Conservation (phyloP, 2,888 invertebrate genomes). For the Lymantria dispar region DNA sequence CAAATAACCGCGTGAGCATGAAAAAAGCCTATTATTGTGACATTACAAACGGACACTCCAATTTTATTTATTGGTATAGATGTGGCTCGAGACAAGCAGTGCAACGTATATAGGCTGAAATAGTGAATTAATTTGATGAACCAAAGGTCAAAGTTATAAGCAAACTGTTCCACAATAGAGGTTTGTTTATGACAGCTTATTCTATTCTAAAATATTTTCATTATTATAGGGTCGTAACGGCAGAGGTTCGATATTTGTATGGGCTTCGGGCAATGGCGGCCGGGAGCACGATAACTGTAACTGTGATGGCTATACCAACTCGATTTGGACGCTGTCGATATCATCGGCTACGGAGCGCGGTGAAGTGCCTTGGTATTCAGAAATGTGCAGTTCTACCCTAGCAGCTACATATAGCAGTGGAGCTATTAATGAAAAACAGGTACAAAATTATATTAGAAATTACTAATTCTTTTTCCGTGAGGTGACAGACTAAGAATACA, state of each 20-base stretch:
- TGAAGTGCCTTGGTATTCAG: constrained; percentile 98
- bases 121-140: too few relatives aligned
- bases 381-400: constrained; percentile 98
- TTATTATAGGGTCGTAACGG: constrained; percentile 90
- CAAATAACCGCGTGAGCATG: too few relatives aligned
- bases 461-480: too few relatives aligned
- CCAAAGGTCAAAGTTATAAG: too few relatives aligned
- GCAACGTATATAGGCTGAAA: too few relatives aligned
- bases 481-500: too few relatives aligned
- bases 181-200: too few relatives aligned
- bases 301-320: constrained; percentile 99
- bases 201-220: neutral
- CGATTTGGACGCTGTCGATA: constrained; percentile 98
- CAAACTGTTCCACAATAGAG: too few relatives aligned
- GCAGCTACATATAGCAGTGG: constrained; percentile 99
- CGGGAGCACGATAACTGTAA: constrained; percentile 98
- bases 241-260: constrained; percentile 98
- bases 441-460: constrained; percentile 37
- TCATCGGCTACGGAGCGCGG: constrained; percentile 96
- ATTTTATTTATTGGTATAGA: too few relatives aligned
- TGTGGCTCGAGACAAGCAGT: too few relatives aligned
- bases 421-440: constrained; percentile 93
- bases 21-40: too few relatives aligned
- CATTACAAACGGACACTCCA: too few relatives aligned
- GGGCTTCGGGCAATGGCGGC: constrained; percentile 99